phyloP scores from a whole-genome alignment of 2,113 vertebrate species.

The Rhizomys pruinosus region DNA sequence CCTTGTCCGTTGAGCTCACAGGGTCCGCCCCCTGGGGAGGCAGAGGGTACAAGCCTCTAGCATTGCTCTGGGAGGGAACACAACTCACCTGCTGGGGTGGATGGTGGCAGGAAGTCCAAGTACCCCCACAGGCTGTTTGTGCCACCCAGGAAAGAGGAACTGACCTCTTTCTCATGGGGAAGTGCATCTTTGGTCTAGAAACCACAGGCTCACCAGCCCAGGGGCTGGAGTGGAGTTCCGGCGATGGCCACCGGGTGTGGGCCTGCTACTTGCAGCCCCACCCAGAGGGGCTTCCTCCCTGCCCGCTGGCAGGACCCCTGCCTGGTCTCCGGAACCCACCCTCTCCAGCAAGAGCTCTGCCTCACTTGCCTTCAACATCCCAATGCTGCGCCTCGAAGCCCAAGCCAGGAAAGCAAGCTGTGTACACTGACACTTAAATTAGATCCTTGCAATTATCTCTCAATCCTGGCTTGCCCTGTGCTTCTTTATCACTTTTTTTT shows the following conservation, averaged over 20 bases:
- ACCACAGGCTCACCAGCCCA: slow-evolving; percentile 64
- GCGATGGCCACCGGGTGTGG: slow-evolving; percentile 58
- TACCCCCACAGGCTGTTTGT: slow-evolving; percentile 60
- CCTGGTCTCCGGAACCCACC: neutral
- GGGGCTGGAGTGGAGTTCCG: slow-evolving; percentile 67
- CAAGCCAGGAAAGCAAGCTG: slow-evolving; percentile 35
- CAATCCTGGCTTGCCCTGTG: slow-evolving; percentile 72
- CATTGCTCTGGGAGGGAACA: slow-evolving; percentile 18
- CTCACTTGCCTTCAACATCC: neutral
- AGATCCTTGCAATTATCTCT: slow-evolving; percentile 71
- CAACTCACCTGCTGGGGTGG: slow-evolving; percentile 57
- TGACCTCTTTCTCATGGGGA: slow-evolving; percentile 75
- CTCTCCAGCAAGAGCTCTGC: neutral
- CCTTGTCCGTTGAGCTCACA: neutral
- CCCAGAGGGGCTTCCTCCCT: neutral
- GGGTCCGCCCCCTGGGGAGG: slow-evolving; percentile 9
- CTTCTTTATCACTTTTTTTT: slow-evolving; percentile 73
- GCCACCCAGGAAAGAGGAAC: slow-evolving; percentile 77
- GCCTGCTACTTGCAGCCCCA: slow-evolving; percentile 9
- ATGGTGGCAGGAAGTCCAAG: slow-evolving; percentile 64
- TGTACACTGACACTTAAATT: slow-evolving; percentile 62
- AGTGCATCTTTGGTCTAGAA: slow-evolving; percentile 72
- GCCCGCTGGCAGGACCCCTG: neutral
- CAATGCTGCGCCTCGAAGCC: neutral
- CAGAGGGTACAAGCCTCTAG: neutral